Conservation (phyloP, 1,140 invertebrate genomes). For the Metaphire vulgaris region DNA sequence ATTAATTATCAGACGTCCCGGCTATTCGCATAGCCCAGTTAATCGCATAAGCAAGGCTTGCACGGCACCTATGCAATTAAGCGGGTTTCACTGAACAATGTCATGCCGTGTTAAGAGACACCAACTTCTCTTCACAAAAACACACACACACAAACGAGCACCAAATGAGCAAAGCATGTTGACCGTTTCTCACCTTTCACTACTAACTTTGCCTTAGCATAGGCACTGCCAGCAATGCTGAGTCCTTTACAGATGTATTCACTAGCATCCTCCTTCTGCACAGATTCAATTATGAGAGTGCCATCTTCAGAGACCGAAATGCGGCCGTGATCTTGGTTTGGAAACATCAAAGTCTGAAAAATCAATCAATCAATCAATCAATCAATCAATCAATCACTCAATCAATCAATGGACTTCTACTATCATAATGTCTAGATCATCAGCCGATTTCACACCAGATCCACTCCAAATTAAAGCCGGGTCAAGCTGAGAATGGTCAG, state of each 20-base stretch:
- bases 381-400: no score
- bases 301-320: conserved; percentile 69
- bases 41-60: no score
- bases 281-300: conserved; percentile 66
- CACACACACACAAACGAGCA: neutral
- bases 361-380: no score
- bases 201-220: conserved; percentile 69
- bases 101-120: neutral
- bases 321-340: conserved; percentile 68
- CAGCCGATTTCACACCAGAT: no score
- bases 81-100: no score
- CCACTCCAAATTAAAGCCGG: no score
- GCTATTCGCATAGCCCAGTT: no score
- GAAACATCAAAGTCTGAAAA: conserved; percentile 57
- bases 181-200: conserved; percentile 59
- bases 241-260: conserved; percentile 80
- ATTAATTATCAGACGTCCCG: no score
- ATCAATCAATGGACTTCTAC: no score
- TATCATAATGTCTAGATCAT: no score
- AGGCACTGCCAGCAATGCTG: conserved; percentile 73
- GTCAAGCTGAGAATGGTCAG: no score
- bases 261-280: conserved; percentile 72
- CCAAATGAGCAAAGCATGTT: neutral
- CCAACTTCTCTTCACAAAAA: neutral
- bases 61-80: no score